Conservation (phyloP, 2,888 invertebrate genomes). For the Labia minor region DNA sequence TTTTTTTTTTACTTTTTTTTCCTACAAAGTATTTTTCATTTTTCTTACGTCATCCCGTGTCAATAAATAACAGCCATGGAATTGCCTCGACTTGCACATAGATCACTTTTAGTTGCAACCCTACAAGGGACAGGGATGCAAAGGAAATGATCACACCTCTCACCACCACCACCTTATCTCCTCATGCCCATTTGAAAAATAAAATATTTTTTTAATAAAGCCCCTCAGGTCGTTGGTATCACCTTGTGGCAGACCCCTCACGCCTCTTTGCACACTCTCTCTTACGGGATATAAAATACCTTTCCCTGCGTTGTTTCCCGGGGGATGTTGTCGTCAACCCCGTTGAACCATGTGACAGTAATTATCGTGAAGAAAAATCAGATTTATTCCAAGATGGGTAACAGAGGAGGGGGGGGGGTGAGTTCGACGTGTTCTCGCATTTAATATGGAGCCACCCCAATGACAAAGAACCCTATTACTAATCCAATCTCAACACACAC, state of each 20-base stretch:
- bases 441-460: background rate
- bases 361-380: conserved; percentile 2
- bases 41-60: background rate
- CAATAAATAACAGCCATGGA: background rate
- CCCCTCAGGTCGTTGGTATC: background rate
- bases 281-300: background rate
- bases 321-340: background rate
- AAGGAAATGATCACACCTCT: background rate
- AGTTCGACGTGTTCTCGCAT: background rate
- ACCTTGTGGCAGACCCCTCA: background rate
- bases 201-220: conserved; percentile 13
- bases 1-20: background rate
- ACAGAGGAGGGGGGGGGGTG: background rate
- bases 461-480: background rate
- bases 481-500: background rate
- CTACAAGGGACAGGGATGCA: background rate
- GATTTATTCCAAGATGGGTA: background rate
- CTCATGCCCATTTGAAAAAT: background rate
- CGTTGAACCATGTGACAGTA: background rate
- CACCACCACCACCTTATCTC: background rate
- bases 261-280: background rate
- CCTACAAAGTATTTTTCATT: background rate
- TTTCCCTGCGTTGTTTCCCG: background rate
- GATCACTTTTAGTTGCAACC: background rate
- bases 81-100: background rate